Conservation (phyloP, 2,888 invertebrate genomes). For the Andrena bucephala region DNA sequence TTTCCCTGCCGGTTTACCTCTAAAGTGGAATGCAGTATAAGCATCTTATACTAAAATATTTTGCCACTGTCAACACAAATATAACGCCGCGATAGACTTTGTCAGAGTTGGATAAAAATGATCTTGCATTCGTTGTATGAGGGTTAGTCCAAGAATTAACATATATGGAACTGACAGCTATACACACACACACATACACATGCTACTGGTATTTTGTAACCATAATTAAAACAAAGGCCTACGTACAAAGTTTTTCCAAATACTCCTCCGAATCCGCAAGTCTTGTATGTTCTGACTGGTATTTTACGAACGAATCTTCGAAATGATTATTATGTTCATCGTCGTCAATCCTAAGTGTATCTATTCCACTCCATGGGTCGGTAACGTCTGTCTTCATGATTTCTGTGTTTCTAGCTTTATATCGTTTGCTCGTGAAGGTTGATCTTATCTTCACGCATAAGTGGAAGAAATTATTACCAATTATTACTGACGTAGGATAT, state of each 20-base stretch:
- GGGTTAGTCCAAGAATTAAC: no score
- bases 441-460: conserved; percentile 2
- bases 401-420: conserved; percentile 2
- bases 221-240: background rate
- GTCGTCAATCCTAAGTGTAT: background rate
- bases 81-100: no score
- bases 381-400: conserved; percentile 77
- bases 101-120: no score
- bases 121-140: no score
- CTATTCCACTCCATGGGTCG: conserved; percentile 77
- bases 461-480: no score
- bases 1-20: no score
- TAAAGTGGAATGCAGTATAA: no score
- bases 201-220: background rate
- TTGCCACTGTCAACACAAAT: no score
- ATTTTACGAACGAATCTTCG: conserved; percentile 78
- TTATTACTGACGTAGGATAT: no score
- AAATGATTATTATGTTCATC: conserved; percentile 63
- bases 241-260: conserved; percentile 89
- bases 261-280: conserved; percentile 89
- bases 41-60: no score
- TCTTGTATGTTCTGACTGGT: conserved; percentile 62
- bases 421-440: background rate
- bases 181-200: background rate
- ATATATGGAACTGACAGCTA: no score